Conservation (phyloP, 2,797 vertebrate species). For the Lutjanus campechanus region DNA sequence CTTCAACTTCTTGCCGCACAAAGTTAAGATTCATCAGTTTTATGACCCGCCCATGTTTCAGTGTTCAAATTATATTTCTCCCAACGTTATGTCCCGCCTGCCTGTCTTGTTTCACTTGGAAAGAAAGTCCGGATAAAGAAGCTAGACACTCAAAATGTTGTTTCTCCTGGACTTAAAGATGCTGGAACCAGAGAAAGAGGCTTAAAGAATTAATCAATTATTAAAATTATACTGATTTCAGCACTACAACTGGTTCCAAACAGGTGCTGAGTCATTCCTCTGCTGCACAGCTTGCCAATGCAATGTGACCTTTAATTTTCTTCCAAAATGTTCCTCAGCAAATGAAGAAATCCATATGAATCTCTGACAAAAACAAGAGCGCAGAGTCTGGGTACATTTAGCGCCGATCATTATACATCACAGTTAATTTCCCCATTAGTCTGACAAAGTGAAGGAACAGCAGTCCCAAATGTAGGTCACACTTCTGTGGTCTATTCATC, state of each 20-base stretch:
- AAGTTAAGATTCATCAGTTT: too few species aligned
- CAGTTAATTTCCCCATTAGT: not conserved
- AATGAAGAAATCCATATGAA: not conserved
- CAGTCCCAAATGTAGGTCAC: slow-evolving; percentile 46
- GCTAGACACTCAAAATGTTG: too few species aligned
- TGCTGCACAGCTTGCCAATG: too few species aligned
- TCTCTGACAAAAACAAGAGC: not conserved
- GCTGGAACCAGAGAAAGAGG: not conserved
- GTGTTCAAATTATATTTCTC: too few species aligned
- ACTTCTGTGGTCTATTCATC: slow-evolving; percentile 18
- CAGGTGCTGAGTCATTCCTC: not conserved
- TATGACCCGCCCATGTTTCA: too few species aligned
- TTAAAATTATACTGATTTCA: not conserved
- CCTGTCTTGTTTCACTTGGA: too few species aligned
- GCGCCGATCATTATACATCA: not conserved
- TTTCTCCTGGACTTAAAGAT: not conserved
- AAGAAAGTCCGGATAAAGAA: too few species aligned
- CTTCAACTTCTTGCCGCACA: too few species aligned
- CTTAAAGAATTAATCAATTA: too few species aligned
- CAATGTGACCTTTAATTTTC: not conserved
- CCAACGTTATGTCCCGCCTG: too few species aligned
- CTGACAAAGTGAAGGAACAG: slow-evolving; percentile 24
- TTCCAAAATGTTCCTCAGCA: not conserved
- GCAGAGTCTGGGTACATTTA: not conserved
- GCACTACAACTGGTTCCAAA: too few species aligned